A percentile compares a stretch with the other conserved stretches of the same genome.
Evolutionary conservation across 1,140 invertebrate genomes (phyloP).

Genomic region (Sitodiplosis mosellana): DNA sequence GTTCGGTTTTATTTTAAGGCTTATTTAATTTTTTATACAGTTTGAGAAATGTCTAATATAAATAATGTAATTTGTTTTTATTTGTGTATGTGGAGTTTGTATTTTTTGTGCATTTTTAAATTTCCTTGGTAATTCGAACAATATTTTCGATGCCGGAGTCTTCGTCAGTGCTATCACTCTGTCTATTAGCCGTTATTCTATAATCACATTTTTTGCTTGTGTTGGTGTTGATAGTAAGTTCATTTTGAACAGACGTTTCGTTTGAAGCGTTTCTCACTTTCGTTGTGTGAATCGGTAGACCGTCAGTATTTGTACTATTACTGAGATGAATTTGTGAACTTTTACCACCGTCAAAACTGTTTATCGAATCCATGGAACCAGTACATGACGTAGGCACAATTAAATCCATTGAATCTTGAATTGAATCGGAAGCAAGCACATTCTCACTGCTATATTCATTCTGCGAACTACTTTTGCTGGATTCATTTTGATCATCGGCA

Average conservation of each 20-base stretch:
- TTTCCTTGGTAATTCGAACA: conserved; percentile 2
- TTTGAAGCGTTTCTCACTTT: too few species aligned
- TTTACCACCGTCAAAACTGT: conserved; percentile 2
- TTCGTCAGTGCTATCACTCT: conserved; percentile 4
- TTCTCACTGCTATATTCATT: neutral
- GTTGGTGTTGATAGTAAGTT: neutral
- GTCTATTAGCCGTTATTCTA: neutral
- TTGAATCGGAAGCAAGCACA: neutral
- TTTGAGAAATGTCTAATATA: too few species aligned
- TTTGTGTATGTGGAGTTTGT: too few species aligned
- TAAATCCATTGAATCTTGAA: neutral
- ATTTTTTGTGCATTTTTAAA: neutral
- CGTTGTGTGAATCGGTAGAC: neutral
- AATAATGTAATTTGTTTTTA: too few species aligned
- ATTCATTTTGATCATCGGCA: neutral
- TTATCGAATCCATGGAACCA: conserved; percentile 5
- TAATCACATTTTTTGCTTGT: neutral
- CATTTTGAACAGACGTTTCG: neutral
- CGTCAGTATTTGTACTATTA: neutral
- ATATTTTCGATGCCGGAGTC: conserved; percentile 5
- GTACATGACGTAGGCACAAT: conserved; percentile 2
- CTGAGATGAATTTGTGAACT: neutral
- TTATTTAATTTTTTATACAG: too few species aligned
- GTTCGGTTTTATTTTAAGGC: too few species aligned
- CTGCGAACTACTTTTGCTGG: neutral